Percentiles rank a stretch among this genome's conserved stretches.
These are phyloP conservation scores for Paelopatides confundens DNA, from an alignment of 53 echinoderm and acorn worm species.

Conservation along the genomic window DNA sequence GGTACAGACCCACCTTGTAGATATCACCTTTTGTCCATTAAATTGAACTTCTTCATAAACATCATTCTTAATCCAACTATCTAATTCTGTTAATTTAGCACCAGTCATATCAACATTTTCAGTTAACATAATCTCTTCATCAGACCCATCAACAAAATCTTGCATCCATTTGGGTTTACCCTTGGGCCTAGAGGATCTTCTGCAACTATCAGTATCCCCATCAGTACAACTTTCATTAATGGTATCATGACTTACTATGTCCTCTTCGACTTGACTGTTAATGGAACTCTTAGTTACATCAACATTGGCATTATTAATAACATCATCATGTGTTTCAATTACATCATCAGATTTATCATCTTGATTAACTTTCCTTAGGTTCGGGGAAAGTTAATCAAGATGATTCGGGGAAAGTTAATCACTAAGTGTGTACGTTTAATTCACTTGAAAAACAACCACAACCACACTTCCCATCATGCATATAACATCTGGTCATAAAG, in stretches of 20 bases:
- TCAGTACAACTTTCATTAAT: neutral
- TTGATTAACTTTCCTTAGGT: too few relatives aligned
- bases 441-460: neutral
- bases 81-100: conserved; percentile 19
- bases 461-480: too few relatives aligned
- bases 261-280: neutral
- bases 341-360: too few relatives aligned
- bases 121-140: conserved; percentile 32
- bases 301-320: neutral
- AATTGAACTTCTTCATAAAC: conserved; percentile 40
- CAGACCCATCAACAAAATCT: conserved; percentile 43
- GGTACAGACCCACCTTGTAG: conserved; percentile 37
- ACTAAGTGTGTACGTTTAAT: too few relatives aligned
- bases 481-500: too few relatives aligned
- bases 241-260: neutral
- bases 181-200: neutral
- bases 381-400: too few relatives aligned
- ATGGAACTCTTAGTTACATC: neutral
- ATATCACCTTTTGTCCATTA: conserved; percentile 42
- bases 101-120: conserved; percentile 29
- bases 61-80: conserved; percentile 39
- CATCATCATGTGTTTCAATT: neutral
- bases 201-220: neutral
- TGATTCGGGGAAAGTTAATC: too few relatives aligned
- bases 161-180: conserved; percentile 41